These are phyloP conservation scores for Diceros bicornis DNA, from an alignment of 2,797 vertebrate genomes.

Conservation along the genomic window DNA sequence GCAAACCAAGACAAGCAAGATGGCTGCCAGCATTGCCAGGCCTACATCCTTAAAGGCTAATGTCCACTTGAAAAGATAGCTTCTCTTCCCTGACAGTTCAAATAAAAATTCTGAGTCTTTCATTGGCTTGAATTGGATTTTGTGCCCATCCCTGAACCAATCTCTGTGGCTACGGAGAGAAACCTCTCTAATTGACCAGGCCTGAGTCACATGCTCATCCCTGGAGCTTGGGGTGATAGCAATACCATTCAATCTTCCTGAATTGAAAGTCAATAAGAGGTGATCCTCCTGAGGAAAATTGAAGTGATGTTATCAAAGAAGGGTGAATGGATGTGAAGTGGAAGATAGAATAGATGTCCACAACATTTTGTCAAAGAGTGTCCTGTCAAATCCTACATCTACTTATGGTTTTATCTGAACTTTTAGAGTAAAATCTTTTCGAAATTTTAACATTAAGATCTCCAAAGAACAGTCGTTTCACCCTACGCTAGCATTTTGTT, in stretches of 20 bases:
- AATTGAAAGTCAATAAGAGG: not conserved
- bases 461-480: not conserved
- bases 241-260: not conserved
- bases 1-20: not conserved
- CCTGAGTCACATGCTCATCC: not conserved
- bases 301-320: not conserved
- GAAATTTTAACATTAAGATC: slow-evolving; percentile 53
- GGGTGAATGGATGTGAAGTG: not conserved
- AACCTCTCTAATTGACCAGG: not conserved
- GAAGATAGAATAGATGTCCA: not conserved
- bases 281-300: not conserved
- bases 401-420: slow-evolving; percentile 16
- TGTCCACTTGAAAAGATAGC: not conserved
- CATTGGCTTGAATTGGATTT: not conserved
- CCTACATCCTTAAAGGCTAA: slow-evolving; percentile 9
- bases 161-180: not conserved
- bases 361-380: not conserved
- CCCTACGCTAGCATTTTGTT: slow-evolving; percentile 4
- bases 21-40: not conserved
- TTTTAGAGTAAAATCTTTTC: slow-evolving; percentile 44
- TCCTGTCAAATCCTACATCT: slow-evolving; percentile 1
- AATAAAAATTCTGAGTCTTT: not conserved
- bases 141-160: not conserved
- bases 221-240: not conserved
- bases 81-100: slow-evolving; percentile 25